These are phyloP conservation scores for Eupithecia insigniata DNA, from an alignment of 2,888 invertebrate genomes.

Conservation along the genomic window DNA sequence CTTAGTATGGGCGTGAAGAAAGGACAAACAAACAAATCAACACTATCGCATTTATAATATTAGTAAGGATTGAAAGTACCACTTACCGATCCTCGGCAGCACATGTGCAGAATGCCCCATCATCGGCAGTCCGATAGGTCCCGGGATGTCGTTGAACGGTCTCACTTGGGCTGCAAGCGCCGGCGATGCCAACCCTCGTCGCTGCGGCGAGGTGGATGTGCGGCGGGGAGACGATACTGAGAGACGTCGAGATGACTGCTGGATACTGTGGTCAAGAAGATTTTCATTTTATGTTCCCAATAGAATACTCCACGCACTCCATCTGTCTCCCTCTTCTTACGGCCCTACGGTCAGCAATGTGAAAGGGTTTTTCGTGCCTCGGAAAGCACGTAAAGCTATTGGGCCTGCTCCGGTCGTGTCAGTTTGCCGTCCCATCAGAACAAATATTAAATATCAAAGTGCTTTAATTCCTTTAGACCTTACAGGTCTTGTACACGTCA, in stretches of 20 bases:
- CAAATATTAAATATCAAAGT: no score
- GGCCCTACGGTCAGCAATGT: neutral
- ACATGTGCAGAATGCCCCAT: conserved; percentile 75
- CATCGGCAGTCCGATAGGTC: conserved; percentile 75
- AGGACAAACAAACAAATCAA: no score
- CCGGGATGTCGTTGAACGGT: conserved; percentile 74
- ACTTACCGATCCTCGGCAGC: conserved; percentile 73
- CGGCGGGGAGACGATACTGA: conserved; percentile 59
- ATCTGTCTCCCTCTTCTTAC: neutral
- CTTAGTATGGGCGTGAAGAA: no score
- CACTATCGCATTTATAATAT: no score
- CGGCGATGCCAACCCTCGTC: conserved; percentile 56
- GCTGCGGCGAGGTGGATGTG: conserved; percentile 73
- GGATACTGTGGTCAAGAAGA: conserved; percentile 52
- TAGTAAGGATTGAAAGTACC: neutral
- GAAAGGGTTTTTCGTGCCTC: no score
- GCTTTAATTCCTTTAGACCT: no score
- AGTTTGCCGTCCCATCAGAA: no score
- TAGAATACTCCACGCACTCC: no score
- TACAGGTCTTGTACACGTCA: no score
- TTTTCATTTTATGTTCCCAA: neutral
- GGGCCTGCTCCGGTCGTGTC: no score
- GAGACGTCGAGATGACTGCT: conserved; percentile 65
- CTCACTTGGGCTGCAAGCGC: conserved; percentile 49
- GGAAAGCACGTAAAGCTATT: no score